phyloP scores from a whole-genome alignment of 2,113 vertebrate genomes.

The Daphoenositta chrysoptera region DNA sequence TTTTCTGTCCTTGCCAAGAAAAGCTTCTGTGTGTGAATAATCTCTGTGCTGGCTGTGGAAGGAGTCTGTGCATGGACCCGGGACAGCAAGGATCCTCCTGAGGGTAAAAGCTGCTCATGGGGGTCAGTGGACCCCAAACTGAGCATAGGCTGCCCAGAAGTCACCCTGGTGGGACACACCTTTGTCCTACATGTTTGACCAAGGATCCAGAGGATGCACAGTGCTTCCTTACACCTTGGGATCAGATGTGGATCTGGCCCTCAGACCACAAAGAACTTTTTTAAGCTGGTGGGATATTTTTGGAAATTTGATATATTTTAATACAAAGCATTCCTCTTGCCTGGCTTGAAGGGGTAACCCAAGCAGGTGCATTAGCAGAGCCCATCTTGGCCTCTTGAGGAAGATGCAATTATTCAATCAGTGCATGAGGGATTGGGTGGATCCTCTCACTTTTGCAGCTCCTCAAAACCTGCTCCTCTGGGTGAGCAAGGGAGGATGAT shows the following conservation, averaged over 20 bases:
- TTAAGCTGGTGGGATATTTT: not conserved
- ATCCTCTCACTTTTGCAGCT: not conserved
- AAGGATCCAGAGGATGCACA: not conserved
- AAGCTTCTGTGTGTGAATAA: not conserved
- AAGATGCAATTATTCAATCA: not conserved
- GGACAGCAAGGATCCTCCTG: not conserved
- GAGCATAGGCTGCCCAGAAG: not conserved
- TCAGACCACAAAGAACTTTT: not conserved
- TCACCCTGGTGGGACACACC: not conserved
- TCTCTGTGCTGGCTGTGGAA: not conserved
- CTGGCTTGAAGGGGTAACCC: not conserved
- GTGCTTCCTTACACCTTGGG: not conserved
- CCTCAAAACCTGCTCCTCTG: not conserved
- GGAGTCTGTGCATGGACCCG: not conserved
- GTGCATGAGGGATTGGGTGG: not conserved
- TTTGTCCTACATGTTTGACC: not conserved
- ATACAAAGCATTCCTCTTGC: not conserved
- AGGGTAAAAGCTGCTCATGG: not conserved
- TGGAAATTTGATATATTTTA: not conserved
- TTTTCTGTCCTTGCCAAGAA: not conserved
- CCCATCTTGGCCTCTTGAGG: not conserved
- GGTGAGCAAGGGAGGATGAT: not conserved
- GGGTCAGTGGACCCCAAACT: not conserved
- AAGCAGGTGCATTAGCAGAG: not conserved
- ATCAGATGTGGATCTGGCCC: not conserved